Evolutionary conservation across 2,888 invertebrate genomes (phyloP).

Genomic region (Lottia scabra): DNA sequence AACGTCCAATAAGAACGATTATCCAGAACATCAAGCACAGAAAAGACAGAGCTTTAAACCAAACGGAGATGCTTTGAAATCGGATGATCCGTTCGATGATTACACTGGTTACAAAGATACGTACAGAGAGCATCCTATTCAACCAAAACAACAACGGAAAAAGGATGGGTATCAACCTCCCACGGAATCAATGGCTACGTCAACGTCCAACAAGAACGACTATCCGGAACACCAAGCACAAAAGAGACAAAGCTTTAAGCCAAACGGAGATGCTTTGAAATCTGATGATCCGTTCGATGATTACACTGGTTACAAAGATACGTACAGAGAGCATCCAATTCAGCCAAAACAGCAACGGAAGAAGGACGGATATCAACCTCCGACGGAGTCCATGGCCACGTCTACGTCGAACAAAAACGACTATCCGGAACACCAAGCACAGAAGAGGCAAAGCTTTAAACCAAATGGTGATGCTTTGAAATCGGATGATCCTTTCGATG

Average conservation of each 20-base stretch:
- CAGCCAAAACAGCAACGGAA: slow-evolving; percentile 36
- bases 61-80: not conserved
- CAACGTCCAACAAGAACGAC: slow-evolving; percentile 1
- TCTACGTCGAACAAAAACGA: slow-evolving; percentile 48
- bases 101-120: slow-evolving; percentile 12
- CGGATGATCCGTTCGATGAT: slow-evolving; percentile 12
- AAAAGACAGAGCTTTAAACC: slow-evolving; percentile 4
- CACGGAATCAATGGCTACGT: slow-evolving; percentile 7
- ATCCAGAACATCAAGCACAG: not conserved
- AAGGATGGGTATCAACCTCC: not conserved
- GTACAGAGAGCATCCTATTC: not conserved
- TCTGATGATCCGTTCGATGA: slow-evolving; percentile 56
- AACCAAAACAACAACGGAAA: not conserved
- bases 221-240: not conserved
- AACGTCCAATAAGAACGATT: slow-evolving; percentile 15
- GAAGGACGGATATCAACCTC: slow-evolving; percentile 38
- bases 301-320: slow-evolving; percentile 57
- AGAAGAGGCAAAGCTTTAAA: slow-evolving; percentile 42
- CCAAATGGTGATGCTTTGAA: slow-evolving; percentile 39
- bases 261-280: slow-evolving; percentile 1
- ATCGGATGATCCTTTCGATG: slow-evolving; percentile 60
- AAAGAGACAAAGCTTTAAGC: not conserved
- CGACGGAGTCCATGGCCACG: not conserved
- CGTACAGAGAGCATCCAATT: slow-evolving; percentile 54
- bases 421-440: slow-evolving; percentile 32